Base-by-base conservation (phyloP, 1,140 invertebrate species). In the Nasonia vitripennis region DNA sequence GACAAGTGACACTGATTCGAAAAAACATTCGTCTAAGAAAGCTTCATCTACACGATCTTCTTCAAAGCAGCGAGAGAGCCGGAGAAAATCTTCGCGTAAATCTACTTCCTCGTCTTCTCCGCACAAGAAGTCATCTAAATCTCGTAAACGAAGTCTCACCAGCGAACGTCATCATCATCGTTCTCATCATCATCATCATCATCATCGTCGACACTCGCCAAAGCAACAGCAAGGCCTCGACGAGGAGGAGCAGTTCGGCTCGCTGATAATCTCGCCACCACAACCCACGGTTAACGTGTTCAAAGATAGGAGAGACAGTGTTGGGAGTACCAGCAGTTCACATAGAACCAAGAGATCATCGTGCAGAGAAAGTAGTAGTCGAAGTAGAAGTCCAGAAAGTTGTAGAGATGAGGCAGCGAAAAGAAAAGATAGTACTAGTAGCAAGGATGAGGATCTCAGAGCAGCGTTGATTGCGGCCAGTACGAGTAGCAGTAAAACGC, bases 211-310 rank as follows among this genome's bases (percentile, higher is more conserved):
- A 1, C 82, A n/a, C 3, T 73, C 78, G 11, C 78, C 83, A 34
- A 80, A 79, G n/a, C 3, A n/a, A 6, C 34, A 55, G 3, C 85
- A 78, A 11, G 11, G 75, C n/a, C 68, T 79, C 27, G 85, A 78
- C 78, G 93, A 94, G 89, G 93, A 93, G 87, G 93, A 94, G 82
- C 91, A 93, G 81, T 91, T 91, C 71, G 92, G 92, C 6, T 82
- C 84, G 51, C 87, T 93, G 77, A 93, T 93, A 82, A 91, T 93
- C 51, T 93, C 91, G 87, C 92, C 91, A 88, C 93, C 91, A 86
- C 93, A 92, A 88, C 79, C 91, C 71, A 92, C 94, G 20, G 89
- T 94, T 27, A 84, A 79, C n/a, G 95, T 95, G 10, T 67, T 34
- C 37, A 80, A 74, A 45, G 55, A 80, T 27, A 91, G 95, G 95